These are phyloP conservation scores for Chrysina gloriosa DNA, from an alignment of 2,888 invertebrate genomes.

Conservation along the genomic window DNA sequence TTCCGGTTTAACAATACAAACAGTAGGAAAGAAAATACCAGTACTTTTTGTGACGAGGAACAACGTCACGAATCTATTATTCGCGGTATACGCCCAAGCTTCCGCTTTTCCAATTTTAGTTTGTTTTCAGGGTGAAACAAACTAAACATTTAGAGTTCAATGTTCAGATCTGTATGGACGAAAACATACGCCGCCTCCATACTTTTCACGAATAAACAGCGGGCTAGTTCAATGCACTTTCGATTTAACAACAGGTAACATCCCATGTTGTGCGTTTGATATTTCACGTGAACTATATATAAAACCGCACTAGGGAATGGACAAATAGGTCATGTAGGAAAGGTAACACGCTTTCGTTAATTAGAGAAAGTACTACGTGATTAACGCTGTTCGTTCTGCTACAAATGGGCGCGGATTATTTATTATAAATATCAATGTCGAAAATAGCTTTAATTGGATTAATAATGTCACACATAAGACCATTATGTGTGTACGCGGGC, in stretches of 20 bases:
- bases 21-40: too few relatives aligned
- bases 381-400: constrained; percentile 15
- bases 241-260: constrained; percentile 13
- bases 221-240: constrained; percentile 14
- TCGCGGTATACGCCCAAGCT: too few relatives aligned
- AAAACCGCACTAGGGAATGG: constrained; percentile 4
- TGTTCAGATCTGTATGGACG: not conserved
- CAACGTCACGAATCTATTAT: too few relatives aligned
- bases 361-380: constrained; percentile 26
- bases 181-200: not conserved
- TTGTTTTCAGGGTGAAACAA: not conserved
- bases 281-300: constrained; percentile 3
- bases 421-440: constrained; percentile 12
- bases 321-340: constrained; percentile 16
- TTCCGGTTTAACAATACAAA: not conserved
- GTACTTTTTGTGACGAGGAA: too few relatives aligned
- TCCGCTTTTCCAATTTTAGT: not conserved
- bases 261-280: not conserved
- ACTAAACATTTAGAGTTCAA: not conserved
- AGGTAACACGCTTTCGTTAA: constrained; percentile 16
- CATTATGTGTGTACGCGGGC: not conserved
- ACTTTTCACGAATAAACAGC: not conserved
- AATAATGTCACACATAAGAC: not conserved
- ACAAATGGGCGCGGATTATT: constrained; percentile 14
- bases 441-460: constrained; percentile 3